Base-by-base conservation (phyloP, 2,888 invertebrate genomes). In the Acanthopleura granulata region DNA sequence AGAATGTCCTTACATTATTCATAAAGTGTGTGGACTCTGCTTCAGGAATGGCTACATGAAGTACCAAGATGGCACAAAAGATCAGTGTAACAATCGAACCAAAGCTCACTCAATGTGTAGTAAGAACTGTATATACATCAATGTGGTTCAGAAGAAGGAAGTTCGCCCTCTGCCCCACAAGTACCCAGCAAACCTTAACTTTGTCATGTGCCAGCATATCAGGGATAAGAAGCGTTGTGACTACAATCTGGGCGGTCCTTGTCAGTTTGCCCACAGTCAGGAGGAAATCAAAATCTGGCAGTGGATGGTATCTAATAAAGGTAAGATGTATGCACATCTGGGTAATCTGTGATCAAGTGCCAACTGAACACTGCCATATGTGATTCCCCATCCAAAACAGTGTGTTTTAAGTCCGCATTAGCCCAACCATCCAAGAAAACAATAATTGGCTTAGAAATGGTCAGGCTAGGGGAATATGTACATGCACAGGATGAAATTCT, bases 221-320 rank as follows among this genome's bases (percentile, higher is more conserved):
- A 77, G 75, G 29, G 82, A 85, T 49, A 84, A 82, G 69, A 82
- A 79, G 66, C 81, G 82, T 51, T 87, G 88, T 79, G 80, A 80
- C 22, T 86, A 81, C 69, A 77, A 74, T 18, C 78, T 81, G 1
- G 76, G 79, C 0, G 83, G 82, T 12, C 78, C 79, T 0, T 89
- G 89, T 79, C 84, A 85, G 79, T 89, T 86, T 83, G 89, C 89
- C 22, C 90, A 90, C 80, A 83, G 85, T 72, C 75, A 85, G 30
- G 87, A 88, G 74, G 89, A 90, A 73, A 76, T 85, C 51, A 84
- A 87, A 12, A 82, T 87, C 0, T 90, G 90, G 90, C 74, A 69
- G 16, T 90, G 86, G 85, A 89, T 89, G 89, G 82, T 84, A 72
- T 77, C 78, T 6, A 83, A 88, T 81, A 85, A 83, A 18, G 77